These are phyloP conservation scores for Sebastes taczanowskii DNA, from an alignment of 2,797 vertebrate genomes.

Conservation along the genomic window DNA sequence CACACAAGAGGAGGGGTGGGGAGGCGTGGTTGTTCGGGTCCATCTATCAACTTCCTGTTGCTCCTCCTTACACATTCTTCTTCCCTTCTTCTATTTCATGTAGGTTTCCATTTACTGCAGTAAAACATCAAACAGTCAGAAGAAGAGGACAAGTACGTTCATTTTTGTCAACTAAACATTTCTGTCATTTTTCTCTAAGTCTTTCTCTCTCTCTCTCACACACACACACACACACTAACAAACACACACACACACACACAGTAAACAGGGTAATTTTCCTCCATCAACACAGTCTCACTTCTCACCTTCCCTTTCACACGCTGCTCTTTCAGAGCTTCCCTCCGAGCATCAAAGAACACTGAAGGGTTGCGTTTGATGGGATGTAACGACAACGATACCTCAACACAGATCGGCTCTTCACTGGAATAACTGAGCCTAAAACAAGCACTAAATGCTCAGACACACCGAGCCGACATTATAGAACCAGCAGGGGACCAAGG, in stretches of 20 bases:
- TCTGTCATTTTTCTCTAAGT: too few species aligned
- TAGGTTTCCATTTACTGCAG: not conserved
- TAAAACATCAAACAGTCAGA: not conserved
- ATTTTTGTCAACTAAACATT: too few species aligned
- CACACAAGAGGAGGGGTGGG: not conserved
- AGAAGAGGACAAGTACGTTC: too few species aligned
- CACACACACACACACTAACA: too few species aligned
- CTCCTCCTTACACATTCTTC: slow-evolving; percentile 13
- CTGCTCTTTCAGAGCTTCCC: not conserved
- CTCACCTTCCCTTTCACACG: slow-evolving; percentile 2
- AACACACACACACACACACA: not conserved
- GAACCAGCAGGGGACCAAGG: too few species aligned
- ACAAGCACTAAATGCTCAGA: not conserved
- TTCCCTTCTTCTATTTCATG: slow-evolving; percentile 9
- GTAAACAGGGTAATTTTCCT: not conserved
- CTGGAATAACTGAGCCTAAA: not conserved
- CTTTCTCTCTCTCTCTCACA: not conserved
- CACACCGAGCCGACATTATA: too few species aligned
- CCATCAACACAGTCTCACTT: not conserved
- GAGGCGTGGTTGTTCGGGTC: not conserved
- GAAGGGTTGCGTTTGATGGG: not conserved
- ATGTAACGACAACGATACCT: slow-evolving; percentile 1
- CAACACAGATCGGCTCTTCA: not conserved
- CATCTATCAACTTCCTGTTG: slow-evolving; percentile 37
- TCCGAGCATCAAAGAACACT: not conserved